Conservation (phyloP, 2,113 vertebrate genomes). For the Anser brachyrhynchus region DNA sequence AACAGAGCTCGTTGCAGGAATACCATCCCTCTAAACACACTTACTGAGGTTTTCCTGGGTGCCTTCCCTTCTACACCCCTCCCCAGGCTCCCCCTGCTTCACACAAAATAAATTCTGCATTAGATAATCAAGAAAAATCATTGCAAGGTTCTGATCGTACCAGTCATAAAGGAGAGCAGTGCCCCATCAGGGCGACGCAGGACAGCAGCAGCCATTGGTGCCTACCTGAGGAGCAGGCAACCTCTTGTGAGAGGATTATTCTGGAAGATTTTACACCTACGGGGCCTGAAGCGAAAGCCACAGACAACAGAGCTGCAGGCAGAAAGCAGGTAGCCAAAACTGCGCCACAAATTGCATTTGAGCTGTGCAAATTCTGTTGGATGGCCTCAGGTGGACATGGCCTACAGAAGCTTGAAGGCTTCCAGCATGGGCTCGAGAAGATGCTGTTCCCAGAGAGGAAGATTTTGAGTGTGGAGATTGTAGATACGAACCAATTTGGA, state of each 20-base stretch:
- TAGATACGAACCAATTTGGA: background rate
- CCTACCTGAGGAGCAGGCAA: background rate
- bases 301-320: background rate
- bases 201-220: background rate
- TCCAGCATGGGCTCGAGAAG: background rate
- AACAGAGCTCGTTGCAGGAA: conserved; percentile 59
- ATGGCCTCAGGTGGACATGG: accelerated
- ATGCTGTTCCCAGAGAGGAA: background rate
- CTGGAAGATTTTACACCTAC: background rate
- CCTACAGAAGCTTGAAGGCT: background rate
- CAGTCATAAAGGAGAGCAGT: background rate
- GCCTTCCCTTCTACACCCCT: background rate
- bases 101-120: background rate
- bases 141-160: background rate
- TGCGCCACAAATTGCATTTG: background rate
- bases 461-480: background rate
- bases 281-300: background rate
- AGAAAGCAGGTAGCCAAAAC: background rate
- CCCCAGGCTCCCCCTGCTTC: background rate
- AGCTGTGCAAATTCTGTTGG: background rate
- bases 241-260: background rate
- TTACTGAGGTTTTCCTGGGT: background rate
- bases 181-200: background rate
- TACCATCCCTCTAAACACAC: conserved; percentile 20
- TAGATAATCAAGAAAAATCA: background rate